Conservation (phyloP, 2,797 vertebrate species). For the Yasuhikotakia modesta region DNA sequence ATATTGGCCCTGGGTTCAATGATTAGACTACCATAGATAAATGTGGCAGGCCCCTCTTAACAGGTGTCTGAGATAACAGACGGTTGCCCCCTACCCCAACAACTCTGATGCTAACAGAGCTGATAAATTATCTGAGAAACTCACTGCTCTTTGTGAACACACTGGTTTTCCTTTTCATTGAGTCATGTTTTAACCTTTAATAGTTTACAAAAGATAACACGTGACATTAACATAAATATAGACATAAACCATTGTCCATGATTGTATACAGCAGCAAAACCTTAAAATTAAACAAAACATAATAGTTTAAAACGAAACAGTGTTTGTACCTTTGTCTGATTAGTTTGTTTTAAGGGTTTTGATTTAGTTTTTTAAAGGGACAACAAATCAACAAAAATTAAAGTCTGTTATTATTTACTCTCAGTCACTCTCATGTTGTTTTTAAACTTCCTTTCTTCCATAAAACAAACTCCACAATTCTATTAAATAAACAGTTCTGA, state of each 20-base stretch:
- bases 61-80: too few species aligned
- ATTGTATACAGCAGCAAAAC: conserved; percentile 53
- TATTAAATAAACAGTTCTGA: neutral
- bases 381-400: neutral
- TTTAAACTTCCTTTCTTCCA: neutral
- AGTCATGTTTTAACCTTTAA: conserved; percentile 81
- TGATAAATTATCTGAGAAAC: conserved; percentile 1
- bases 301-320: neutral
- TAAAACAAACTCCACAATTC: neutral
- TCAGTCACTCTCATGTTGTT: neutral
- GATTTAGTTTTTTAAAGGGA: neutral
- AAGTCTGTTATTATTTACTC: neutral
- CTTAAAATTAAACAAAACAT: conserved; percentile 34
- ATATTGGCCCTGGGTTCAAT: too few species aligned
- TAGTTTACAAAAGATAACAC: conserved; percentile 79
- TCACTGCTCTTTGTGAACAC: neutral
- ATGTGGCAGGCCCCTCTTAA: too few species aligned
- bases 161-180: conserved; percentile 62
- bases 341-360: conserved; percentile 14
- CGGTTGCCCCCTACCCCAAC: too few species aligned
- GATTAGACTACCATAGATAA: too few species aligned
- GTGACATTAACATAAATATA: conserved; percentile 77
- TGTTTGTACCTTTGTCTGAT: conserved; percentile 28
- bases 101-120: too few species aligned
- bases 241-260: conserved; percentile 70